Evolutionary conservation across 2,797 vertebrate species (phyloP).

Genomic region (Coluber constrictor): DNA sequence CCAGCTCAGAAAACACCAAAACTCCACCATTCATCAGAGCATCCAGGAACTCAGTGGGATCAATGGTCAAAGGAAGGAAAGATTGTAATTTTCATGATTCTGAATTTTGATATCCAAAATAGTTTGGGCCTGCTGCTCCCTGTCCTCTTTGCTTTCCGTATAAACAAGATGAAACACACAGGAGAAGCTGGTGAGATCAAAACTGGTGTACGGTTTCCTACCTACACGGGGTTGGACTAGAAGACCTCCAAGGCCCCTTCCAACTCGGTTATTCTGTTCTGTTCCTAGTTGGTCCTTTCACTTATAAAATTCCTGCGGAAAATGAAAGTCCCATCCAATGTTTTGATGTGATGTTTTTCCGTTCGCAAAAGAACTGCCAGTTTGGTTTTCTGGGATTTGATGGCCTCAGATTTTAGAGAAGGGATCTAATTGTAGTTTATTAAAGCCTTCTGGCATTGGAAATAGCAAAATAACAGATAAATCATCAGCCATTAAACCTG

Average conservation of each 20-base stretch:
- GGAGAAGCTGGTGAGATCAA: neutral
- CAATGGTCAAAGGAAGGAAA: neutral
- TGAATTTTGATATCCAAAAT: neutral
- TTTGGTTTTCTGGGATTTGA: neutral
- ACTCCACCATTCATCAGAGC: neutral
- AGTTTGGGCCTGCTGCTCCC: neutral
- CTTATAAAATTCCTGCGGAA: neutral
- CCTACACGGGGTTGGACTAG: too few relatives aligned
- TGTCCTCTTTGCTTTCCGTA: neutral
- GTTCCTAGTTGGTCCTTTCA: neutral
- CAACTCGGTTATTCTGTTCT: too few relatives aligned
- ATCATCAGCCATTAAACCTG: neutral
- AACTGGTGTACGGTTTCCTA: too few relatives aligned
- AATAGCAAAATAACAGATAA: neutral
- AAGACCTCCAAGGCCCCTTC: too few relatives aligned
- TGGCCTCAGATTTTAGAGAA: neutral
- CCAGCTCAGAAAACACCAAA: neutral
- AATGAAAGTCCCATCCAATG: neutral
- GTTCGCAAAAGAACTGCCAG: neutral
- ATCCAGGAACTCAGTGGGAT: neutral
- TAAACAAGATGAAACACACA: neutral
- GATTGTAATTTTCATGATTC: neutral
- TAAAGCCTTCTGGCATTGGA: neutral
- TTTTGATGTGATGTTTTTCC: neutral
- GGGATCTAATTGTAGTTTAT: neutral